Base-by-base conservation (phyloP, 2,888 invertebrate genomes). In the Drosophila pseudotakahashii region DNA sequence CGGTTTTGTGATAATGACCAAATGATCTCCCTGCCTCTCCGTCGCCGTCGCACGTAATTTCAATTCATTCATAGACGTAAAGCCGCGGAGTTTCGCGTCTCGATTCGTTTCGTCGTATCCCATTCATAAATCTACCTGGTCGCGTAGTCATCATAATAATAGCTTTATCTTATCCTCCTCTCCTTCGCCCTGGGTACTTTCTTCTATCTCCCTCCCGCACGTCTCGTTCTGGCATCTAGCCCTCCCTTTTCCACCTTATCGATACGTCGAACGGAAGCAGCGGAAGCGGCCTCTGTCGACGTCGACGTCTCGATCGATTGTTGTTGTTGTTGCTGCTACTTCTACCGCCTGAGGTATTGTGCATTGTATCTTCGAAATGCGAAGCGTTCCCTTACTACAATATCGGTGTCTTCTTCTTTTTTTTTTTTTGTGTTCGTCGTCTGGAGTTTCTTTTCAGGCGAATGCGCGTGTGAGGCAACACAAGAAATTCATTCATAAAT, bases 401-500 rank as follows among this genome's bases (percentile, higher is more conserved):
- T 71, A 60, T 45, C 68, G 48, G 63, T 64, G 23, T 67, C 60
- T 73, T 73, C 62, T 61, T 60, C 60, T 50, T 70, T 50, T 79
- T 45, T 66, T 39, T 59, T 26, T 7, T 23, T 13, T 7, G n/a
- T 6, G 16, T 42, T 41, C 16, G n/a, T 30, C 61, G 72, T 73
- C 77, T 79, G 82, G 66, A 74, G 81, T 76, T 79, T 63, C 73
- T 55, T 55, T 67, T 53, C 41, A 58, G 54, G 53, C 79, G 84
- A 84, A 89, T 71, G 82, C 81, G 77, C 81, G 89, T 90, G 88
- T 73, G 78, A 90, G 78, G 91, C 90, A 90, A 90, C 87, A 85
- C 70, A 79, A 90, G 87, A 90, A 91, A 89, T 90, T 90, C 90
- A 90, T 90, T 90, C 90, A 90, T 90, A 86, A 90, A 82, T 81